Evolutionary conservation across 2,797 vertebrate species (phyloP), one percentile per base, ranked within the genome.

Genomic region (Sebastes wilsoni): DNA sequence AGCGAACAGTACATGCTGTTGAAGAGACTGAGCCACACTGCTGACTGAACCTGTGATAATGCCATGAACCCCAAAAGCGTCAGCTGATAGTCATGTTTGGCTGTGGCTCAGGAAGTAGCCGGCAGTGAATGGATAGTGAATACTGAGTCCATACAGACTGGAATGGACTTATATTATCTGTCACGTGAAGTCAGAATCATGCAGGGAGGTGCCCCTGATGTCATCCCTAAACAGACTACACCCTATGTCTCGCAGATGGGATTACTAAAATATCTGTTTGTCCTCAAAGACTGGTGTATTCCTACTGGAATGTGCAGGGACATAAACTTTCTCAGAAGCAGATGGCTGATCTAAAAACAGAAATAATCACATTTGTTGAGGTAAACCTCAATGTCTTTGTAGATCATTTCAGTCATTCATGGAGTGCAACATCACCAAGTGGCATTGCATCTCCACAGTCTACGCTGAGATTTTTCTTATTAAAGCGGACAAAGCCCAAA

Each of bases 31-130:
- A 30, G 38, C 34, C 64, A 52, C 59, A 49, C 66, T 61, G 54
- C 75, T 72, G 80, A 81, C 79, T 58, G 73, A 90, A 85, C 76
- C 77, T 70, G 74, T 81, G 81, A 86, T 76, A 23, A 62, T 46
- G 32, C 60, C 56, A 5, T 38, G 16, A 56, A 60, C 18, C 60
- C 58, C 13, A 8, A 34, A 59, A 66, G 8, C 7, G 78, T 92
- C 90, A 88, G 88, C 85, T 87, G 73, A 90, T 32, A 67, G 77
- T 80, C 81, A 80, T 81, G 64, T 82, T 77, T 52, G 42, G 14
- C 22, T 75, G 36, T 30, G 34, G 27, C 32, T 66, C 54, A 72
- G 68, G 49, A 60, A 61, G 69, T 23, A 61, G 66, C 54, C 13
- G 6, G 23, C 73, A 62, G 77, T 71, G 69, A 9, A 28, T 9